Evolutionary conservation across 2,888 invertebrate species (phyloP).

Genomic region (Tinea pellionella): DNA sequence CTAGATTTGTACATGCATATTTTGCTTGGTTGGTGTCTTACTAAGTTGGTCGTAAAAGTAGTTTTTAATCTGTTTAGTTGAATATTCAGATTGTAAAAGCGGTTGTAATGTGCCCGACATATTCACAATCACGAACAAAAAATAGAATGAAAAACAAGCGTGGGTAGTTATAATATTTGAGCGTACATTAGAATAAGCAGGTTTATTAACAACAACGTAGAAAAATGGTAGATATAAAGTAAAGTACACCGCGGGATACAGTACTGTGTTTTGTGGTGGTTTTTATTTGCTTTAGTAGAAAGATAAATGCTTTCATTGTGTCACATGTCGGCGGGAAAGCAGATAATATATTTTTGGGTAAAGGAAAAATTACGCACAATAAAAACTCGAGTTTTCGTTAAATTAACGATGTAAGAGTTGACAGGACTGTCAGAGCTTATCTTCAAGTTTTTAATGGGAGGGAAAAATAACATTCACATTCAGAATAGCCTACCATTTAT

Average conservation of each 20-base stretch:
- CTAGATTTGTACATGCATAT: no score
- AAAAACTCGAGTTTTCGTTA: conserved; percentile 51
- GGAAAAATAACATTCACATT: conserved; percentile 28
- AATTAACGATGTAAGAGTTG: conserved; percentile 64
- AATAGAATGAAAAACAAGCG: background rate
- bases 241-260: background rate
- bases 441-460: conserved; percentile 46
- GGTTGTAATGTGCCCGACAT: background rate
- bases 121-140: background rate
- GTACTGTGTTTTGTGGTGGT: background rate
- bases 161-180: background rate
- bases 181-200: background rate
- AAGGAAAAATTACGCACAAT: conserved; percentile 42
- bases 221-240: conserved; percentile 4
- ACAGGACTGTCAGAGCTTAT: conserved; percentile 52
- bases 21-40: no score
- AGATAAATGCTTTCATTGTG: conserved; percentile 46
- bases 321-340: conserved; percentile 33
- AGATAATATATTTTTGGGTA: conserved; percentile 34
- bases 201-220: background rate
- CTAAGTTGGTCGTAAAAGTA: no score
- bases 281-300: conserved; percentile 19
- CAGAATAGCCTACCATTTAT: conserved; percentile 1
- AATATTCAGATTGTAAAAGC: no score
- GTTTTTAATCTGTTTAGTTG: no score